A percentile compares a stretch with the other conserved stretches of the same genome.
Conservation (phyloP, 2,113 vertebrate species). For the Myotis davidii region DNA sequence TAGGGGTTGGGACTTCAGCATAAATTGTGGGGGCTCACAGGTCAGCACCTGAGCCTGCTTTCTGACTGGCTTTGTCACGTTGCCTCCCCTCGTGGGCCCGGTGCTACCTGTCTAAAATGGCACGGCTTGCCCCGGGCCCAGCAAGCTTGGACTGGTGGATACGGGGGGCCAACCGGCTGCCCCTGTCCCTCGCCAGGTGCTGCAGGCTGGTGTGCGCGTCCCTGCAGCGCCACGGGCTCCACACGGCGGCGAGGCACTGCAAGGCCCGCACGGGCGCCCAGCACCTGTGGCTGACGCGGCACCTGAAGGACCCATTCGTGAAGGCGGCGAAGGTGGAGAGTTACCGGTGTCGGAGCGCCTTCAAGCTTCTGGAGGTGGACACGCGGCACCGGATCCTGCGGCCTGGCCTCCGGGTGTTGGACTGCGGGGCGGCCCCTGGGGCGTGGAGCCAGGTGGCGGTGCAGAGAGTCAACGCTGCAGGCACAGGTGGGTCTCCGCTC, state of each 20-base stretch:
- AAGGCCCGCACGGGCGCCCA: conserved; percentile 84
- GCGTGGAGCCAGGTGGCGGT: conserved; percentile 97
- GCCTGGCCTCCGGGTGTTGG: conserved; percentile 90
- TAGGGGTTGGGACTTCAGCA: background rate
- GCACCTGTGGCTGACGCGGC: conserved; percentile 90
- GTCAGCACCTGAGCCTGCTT: background rate
- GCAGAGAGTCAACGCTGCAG: conserved; percentile 90
- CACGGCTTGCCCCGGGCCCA: background rate
- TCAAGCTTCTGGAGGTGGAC: conserved; percentile 94
- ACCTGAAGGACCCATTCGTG: conserved; percentile 93
- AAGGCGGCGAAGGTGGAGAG: conserved; percentile 87
- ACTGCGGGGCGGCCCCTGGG: conserved; percentile 95
- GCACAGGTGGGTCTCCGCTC: conserved; percentile 83
- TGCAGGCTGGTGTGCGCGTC: background rate
- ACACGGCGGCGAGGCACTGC: conserved; percentile 62
- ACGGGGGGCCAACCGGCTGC: background rate
- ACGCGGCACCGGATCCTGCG: conserved; percentile 86
- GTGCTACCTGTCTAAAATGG: background rate
- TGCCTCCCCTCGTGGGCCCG: background rate
- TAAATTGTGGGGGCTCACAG: background rate
- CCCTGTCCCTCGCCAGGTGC: conserved; percentile 13
- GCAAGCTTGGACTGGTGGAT: accelerated
- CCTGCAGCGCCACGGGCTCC: conserved; percentile 74
- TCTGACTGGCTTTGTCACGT: background rate
- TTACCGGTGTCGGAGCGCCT: conserved; percentile 95